Percentiles rank a stretch among this genome's conserved stretches.
These are phyloP conservation scores for Pantherophis guttatus DNA, from an alignment of 2,113 vertebrate species.

Conservation along the genomic window DNA sequence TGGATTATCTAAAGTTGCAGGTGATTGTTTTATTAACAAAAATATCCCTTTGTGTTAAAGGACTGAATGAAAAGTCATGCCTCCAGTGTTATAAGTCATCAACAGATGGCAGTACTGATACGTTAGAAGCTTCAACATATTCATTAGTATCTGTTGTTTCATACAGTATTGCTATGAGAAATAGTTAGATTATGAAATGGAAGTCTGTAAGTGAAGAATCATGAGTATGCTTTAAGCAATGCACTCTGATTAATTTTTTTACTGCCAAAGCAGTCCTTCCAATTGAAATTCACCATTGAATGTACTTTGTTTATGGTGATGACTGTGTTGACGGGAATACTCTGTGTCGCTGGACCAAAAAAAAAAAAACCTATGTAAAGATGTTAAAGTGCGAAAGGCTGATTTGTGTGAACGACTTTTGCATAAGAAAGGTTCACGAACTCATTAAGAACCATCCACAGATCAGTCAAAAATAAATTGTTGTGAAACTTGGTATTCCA, in stretches of 20 bases:
- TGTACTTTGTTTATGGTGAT: background rate
- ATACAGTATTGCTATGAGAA: background rate
- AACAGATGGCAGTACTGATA: background rate
- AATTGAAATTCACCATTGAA: background rate
- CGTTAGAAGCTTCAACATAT: background rate
- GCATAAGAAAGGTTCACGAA: background rate
- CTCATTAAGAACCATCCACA: background rate
- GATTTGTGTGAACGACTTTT: background rate
- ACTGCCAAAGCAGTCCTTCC: background rate
- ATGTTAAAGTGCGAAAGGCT: background rate
- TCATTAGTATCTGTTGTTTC: background rate
- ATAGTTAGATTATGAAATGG: background rate
- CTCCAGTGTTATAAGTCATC: background rate
- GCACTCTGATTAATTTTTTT: background rate
- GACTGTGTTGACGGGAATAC: background rate
- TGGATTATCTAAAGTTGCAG: background rate
- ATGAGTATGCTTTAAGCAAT: background rate
- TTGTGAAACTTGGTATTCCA: background rate
- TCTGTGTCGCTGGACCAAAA: background rate
- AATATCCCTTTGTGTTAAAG: background rate
- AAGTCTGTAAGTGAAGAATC: background rate
- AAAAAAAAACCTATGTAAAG: background rate
- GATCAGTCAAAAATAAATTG: background rate
- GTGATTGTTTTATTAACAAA: conserved; percentile 7
- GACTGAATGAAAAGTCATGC: background rate